Evolutionary conservation across 2,797 vertebrate genomes (phyloP).

Genomic region (Hydrolagus colliei): DNA sequence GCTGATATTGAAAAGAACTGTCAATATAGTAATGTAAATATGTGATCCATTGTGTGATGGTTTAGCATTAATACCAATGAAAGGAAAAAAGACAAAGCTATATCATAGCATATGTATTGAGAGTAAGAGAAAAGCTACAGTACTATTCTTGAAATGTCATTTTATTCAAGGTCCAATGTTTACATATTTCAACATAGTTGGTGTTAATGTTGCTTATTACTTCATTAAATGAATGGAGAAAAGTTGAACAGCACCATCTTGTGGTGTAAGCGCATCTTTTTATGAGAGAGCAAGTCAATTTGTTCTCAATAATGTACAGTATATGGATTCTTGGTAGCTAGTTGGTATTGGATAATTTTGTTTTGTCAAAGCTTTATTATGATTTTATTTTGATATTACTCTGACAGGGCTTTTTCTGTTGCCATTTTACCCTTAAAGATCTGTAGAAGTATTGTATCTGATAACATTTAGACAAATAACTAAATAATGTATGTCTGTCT

Average conservation of each 20-base stretch:
- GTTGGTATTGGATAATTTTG: background rate
- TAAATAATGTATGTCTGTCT: no score
- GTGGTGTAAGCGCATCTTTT: background rate
- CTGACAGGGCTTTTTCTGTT: background rate
- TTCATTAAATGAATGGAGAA: background rate
- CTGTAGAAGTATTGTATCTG: background rate
- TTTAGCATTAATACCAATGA: background rate
- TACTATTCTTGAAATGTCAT: no score
- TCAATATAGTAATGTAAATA: background rate
- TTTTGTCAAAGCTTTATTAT: background rate
- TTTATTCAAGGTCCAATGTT: no score
- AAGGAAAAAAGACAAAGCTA: background rate
- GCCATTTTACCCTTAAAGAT: background rate
- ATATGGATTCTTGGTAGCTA: background rate
- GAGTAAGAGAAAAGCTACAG: background rate
- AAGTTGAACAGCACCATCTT: slow-evolving; percentile 29
- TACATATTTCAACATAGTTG: no score
- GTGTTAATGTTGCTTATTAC: background rate
- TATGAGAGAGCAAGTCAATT: background rate
- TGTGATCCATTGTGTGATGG: background rate
- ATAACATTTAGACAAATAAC: background rate
- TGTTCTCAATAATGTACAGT: background rate
- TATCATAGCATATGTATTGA: background rate
- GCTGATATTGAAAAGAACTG: background rate
- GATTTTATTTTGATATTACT: background rate